phyloP scores from a whole-genome alignment of 2,797 vertebrate genomes.

The Apogon hyalosoma region DNA sequence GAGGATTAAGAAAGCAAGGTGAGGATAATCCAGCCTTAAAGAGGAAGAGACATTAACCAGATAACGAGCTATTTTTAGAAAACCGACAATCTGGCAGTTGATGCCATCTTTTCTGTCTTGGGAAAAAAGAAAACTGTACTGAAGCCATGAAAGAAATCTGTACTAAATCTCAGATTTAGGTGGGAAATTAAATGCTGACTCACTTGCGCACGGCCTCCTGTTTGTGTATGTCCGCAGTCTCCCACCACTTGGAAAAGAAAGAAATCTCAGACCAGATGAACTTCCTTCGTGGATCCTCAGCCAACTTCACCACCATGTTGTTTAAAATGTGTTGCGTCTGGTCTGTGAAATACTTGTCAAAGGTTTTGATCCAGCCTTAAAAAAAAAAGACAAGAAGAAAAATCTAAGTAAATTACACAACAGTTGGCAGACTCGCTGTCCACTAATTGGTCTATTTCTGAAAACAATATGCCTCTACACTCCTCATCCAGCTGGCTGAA shows the following conservation, averaged over 20 bases:
- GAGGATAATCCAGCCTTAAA: conserved; percentile 63
- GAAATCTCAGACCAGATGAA: conserved; percentile 99
- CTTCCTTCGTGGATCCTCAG: conserved; percentile 93
- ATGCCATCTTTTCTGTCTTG: conserved; percentile 4
- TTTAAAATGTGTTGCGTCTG: conserved; percentile 98
- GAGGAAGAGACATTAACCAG: conserved; percentile 49
- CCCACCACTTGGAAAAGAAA: conserved; percentile 98
- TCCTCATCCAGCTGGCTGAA: background rate
- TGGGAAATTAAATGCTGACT: conserved; percentile 52
- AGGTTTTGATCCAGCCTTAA: conserved; percentile 98
- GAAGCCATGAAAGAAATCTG: conserved; percentile 10
- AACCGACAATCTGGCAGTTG: conserved; percentile 8
- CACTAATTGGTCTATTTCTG: background rate
- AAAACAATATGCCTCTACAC: background rate
- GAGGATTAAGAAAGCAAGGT: conserved; percentile 68
- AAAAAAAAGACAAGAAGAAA: conserved; percentile 30
- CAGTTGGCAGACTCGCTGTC: conserved; percentile 18
- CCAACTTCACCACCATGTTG: conserved; percentile 95
- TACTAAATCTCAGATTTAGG: conserved; percentile 9
- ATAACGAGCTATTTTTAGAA: conserved; percentile 68
- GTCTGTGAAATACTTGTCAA: conserved; percentile 97
- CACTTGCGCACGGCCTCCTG: conserved; percentile 92
- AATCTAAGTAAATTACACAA: conserved; percentile 21
- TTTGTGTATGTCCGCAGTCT: conserved; percentile 90
- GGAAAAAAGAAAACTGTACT: conserved; percentile 13